Percentiles rank a stretch among this genome's conserved stretches.
phyloP scores from a whole-genome alignment of 2,888 invertebrate genomes.

The Xestoiulus laeticollis region DNA sequence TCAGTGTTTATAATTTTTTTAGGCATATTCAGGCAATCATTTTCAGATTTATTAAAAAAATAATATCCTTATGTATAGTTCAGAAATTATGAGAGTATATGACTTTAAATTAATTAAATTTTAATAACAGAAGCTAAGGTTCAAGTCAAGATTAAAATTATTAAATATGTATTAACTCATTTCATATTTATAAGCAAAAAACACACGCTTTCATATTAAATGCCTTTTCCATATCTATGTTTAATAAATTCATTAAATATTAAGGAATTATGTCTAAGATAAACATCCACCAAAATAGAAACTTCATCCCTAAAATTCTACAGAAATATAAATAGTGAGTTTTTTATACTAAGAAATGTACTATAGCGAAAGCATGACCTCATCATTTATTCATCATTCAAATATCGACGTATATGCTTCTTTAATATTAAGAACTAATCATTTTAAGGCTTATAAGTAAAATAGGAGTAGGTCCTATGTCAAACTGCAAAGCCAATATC shows the following conservation, averaged over 20 bases:
- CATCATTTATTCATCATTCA: background rate
- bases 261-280: background rate
- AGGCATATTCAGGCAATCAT: too few species aligned
- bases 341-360: background rate
- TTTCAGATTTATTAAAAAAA: too few species aligned
- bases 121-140: background rate
- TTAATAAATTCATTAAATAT: background rate
- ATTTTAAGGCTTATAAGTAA: too few species aligned
- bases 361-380: background rate
- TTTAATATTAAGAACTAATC: background rate
- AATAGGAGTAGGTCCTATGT: background rate
- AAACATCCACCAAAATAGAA: background rate
- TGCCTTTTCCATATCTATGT: background rate
- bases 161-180: background rate
- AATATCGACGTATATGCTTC: background rate
- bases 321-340: background rate
- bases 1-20: too few species aligned
- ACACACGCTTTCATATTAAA: background rate
- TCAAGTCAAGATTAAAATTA: background rate
- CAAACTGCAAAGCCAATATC: background rate
- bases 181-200: background rate
- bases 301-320: background rate
- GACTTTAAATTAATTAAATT: background rate
- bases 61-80: too few species aligned
- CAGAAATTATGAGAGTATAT: background rate